phyloP scores from a whole-genome alignment of 2,113 vertebrate genomes.

The Nesospiza acunhae region DNA sequence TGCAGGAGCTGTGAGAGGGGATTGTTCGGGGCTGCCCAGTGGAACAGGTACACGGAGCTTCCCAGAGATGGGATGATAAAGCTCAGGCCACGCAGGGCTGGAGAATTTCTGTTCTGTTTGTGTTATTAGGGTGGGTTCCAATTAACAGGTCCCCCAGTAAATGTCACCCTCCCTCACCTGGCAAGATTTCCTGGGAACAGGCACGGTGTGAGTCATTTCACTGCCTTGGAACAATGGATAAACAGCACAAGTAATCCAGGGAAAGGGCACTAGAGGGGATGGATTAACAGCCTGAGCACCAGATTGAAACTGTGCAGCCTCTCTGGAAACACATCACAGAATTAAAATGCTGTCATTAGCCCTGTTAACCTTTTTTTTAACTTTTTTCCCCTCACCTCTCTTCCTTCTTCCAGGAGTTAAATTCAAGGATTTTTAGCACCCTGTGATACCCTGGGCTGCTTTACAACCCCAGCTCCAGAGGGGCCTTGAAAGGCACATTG shows the following conservation, averaged over 20 bases:
- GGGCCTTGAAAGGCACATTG: neutral
- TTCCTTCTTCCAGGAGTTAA: neutral
- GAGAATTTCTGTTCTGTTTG: neutral
- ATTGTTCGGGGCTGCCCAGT: conserved; percentile 13
- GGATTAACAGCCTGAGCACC: conserved; percentile 13
- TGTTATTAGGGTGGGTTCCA: neutral
- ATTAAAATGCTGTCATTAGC: neutral
- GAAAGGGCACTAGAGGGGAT: conserved; percentile 20
- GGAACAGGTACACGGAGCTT: neutral
- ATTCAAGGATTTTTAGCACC: neutral
- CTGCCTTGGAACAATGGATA: conserved; percentile 48
- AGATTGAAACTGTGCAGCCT: neutral
- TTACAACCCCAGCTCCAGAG: neutral
- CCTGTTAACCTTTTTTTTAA: neutral
- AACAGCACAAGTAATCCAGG: conserved; percentile 50
- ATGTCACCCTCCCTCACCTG: conserved; percentile 55
- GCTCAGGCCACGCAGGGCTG: fast-evolving
- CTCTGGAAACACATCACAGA: neutral
- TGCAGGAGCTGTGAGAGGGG: neutral
- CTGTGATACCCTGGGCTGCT: neutral
- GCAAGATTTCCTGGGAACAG: conserved; percentile 50
- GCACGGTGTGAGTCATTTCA: neutral
- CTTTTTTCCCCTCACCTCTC: neutral
- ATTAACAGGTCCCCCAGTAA: conserved; percentile 2
- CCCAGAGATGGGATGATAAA: conserved; percentile 44